phyloP scores from a whole-genome alignment of 2,113 vertebrate genomes.

The Lipotes vexillifer region DNA sequence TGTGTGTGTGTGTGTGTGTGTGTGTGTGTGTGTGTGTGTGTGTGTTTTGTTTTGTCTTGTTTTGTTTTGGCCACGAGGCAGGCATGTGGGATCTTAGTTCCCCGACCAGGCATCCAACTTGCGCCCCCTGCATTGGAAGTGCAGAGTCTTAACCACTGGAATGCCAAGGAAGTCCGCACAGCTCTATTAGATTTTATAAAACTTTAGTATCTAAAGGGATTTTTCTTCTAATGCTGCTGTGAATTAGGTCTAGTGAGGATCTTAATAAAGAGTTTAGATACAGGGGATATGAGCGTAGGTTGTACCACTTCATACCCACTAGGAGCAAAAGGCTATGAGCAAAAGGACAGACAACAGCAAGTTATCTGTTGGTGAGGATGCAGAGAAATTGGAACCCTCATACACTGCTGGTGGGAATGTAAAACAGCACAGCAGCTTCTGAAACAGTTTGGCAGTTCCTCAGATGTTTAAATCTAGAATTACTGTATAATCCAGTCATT shows the following conservation, averaged over 20 bases:
- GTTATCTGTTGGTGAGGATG: neutral
- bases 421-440: neutral
- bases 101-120: no score
- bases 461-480: neutral
- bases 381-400: neutral
- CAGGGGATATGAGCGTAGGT: neutral
- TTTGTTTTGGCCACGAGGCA: no score
- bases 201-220: neutral
- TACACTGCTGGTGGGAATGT: neutral
- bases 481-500: neutral
- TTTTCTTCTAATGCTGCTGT: neutral
- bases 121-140: no score
- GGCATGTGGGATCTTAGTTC: no score
- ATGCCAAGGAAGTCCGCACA: accelerated
- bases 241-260: neutral
- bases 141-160: no score
- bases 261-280: neutral
- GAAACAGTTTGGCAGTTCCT: neutral
- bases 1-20: no score
- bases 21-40: no score
- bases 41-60: no score
- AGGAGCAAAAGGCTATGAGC: neutral
- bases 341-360: neutral
- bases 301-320: neutral
- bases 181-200: neutral